Percentiles rank a stretch among this genome's conserved stretches.
phyloP scores from a whole-genome alignment of 2,888 invertebrate species.

The Dysmachus trigonus region DNA sequence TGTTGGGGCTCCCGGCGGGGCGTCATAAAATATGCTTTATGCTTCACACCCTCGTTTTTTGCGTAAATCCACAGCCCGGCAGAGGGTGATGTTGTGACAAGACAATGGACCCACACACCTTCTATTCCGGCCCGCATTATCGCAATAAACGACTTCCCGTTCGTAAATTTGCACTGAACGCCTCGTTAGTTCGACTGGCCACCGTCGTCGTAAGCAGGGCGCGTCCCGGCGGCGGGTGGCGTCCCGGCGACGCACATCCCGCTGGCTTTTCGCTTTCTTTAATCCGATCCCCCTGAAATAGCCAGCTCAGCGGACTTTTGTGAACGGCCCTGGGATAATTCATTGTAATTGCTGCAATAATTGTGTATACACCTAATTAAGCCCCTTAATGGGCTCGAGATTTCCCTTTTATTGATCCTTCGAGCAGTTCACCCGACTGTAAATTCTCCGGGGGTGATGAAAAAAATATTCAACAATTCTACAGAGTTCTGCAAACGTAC shows the following conservation, averaged over 20 bases:
- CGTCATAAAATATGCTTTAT: constrained; percentile 34
- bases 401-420: constrained; percentile 30
- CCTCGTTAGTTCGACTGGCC: constrained; percentile 13
- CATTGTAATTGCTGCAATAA: constrained; percentile 50
- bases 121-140: background rate
- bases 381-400: constrained; percentile 41
- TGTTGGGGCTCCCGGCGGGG: background rate
- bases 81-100: background rate
- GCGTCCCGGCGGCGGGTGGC: no score
- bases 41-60: constrained; percentile 44
- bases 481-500: background rate
- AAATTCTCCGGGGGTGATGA: background rate
- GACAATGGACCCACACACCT: background rate
- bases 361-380: constrained; percentile 49
- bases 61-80: background rate
- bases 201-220: background rate
- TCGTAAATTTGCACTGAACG: background rate
- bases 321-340: constrained; percentile 47
- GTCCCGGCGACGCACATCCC: background rate
- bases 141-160: background rate
- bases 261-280: constrained; percentile 2
- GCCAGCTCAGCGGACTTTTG: background rate
- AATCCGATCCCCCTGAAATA: background rate
- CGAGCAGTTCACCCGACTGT: constrained; percentile 18
- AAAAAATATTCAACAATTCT: background rate